Evolutionary conservation across 2,888 invertebrate species (phyloP).

Genomic region (Mythimna impura): DNA sequence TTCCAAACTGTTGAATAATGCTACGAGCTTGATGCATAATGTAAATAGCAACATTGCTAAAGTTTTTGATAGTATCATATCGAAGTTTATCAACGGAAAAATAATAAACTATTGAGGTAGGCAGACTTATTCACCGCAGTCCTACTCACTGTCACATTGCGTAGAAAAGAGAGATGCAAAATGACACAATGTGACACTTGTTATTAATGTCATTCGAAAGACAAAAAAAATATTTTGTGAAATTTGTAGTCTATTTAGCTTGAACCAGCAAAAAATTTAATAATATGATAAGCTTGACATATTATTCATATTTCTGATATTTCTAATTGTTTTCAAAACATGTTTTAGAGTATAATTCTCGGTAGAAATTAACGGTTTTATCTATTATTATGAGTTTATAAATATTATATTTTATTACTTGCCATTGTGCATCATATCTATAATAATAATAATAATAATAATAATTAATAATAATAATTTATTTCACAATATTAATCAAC

Average conservation of each 20-base stretch:
- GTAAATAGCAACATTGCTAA: constrained; percentile 28
- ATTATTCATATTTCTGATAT: neutral
- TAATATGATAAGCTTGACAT: neutral
- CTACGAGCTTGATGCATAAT: constrained; percentile 7
- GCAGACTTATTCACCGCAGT: constrained; percentile 7
- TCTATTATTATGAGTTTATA: no score
- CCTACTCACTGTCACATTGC: neutral
- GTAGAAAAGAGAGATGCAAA: neutral
- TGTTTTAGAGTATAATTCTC: neutral
- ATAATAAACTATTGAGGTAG: constrained; percentile 10
- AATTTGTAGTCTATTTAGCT: no score
- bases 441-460: no score
- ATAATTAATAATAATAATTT: no score
- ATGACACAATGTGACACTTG: neutral
- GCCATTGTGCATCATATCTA: neutral
- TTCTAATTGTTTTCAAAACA: neutral
- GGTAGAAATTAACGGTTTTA: neutral
- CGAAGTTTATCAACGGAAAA: constrained; percentile 17
- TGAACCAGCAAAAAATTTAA: no score
- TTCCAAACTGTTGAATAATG: constrained; percentile 17
- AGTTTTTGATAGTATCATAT: constrained; percentile 13
- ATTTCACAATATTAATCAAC: no score
- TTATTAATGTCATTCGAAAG: neutral
- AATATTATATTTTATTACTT: neutral
- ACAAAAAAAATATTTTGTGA: neutral